phyloP scores from a whole-genome alignment of 30 jellyfish, hydroid and myxozoan species.

The Cassiopea andromeda region DNA sequence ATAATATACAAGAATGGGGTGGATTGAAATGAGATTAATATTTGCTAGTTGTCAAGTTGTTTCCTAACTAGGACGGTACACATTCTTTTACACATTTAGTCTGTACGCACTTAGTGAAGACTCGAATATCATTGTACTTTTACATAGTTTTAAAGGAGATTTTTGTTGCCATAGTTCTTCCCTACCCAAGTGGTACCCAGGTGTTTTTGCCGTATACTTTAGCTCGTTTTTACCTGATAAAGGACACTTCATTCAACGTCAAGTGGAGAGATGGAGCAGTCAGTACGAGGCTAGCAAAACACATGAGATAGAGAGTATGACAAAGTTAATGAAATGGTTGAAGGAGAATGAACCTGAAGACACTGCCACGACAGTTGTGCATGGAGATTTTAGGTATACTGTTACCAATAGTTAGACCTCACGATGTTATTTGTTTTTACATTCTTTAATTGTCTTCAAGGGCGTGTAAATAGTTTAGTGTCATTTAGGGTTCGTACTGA shows the following conservation, averaged over 20 bases:
- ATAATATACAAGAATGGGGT: no score
- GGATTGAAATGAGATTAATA: no score
- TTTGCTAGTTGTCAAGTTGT: no score
- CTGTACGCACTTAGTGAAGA: no score
- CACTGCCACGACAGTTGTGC: slow-evolving; percentile 75
- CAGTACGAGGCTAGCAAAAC: slow-evolving; percentile 88
- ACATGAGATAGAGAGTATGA: slow-evolving; percentile 72
- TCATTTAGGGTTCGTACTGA: no score
- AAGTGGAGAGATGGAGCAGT: slow-evolving; percentile 83
- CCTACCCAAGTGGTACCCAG: no score
- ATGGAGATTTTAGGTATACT: slow-evolving; percentile 92
- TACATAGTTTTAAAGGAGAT: no score
- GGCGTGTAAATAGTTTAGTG: no score
- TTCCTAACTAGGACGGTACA: no score
- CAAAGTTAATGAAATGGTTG: slow-evolving; percentile 88
- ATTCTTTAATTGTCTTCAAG: neutral
- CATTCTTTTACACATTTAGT: no score
- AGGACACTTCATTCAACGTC: slow-evolving; percentile 86
- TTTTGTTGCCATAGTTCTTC: neutral
- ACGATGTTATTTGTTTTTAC: neutral
- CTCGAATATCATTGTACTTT: no score
- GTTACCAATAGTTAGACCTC: neutral
- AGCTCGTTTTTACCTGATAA: neutral
- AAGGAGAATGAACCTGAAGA: slow-evolving; percentile 72
- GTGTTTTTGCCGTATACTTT: no score